Percentiles rank a stretch among this genome's conserved stretches.
phyloP scores from a whole-genome alignment of 2,797 vertebrate genomes.

The Glyptemys insculpta region DNA sequence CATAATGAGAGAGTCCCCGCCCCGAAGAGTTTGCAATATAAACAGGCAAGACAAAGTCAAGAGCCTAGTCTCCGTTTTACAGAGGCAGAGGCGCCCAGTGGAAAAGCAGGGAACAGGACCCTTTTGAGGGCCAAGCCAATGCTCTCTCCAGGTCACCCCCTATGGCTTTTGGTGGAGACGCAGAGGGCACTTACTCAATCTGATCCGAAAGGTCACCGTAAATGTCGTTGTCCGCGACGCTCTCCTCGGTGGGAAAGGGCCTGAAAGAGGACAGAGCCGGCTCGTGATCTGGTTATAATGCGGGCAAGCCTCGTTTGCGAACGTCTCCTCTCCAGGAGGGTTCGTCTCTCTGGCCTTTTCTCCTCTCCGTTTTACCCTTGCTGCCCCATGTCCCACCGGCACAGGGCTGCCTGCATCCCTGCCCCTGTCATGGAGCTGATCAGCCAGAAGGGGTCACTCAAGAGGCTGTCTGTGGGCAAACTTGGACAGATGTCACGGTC shows the following conservation, averaged over 20 bases:
- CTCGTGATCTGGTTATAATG: neutral
- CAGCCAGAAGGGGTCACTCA: neutral
- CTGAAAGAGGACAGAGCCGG: conserved; percentile 65
- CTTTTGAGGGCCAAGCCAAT: neutral
- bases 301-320: neutral
- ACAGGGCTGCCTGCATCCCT: neutral
- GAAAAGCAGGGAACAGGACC: neutral
- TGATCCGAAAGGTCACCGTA: conserved; percentile 93
- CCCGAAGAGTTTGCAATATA: neutral
- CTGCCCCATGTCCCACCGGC: neutral
- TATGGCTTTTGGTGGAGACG: neutral
- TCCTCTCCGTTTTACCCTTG: neutral
- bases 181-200: conserved; percentile 89
- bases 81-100: neutral
- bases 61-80: neutral
- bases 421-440: no score
- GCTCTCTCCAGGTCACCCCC: neutral
- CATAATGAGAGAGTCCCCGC: neutral
- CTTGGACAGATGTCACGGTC: neutral
- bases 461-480: neutral
- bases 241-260: conserved; percentile 89
- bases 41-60: neutral
- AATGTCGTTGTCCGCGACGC: conserved; percentile 88
- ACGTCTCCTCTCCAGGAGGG: neutral
- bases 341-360: neutral